phyloP scores from a whole-genome alignment of 2,888 invertebrate genomes.

The Andrena trimmerana region DNA sequence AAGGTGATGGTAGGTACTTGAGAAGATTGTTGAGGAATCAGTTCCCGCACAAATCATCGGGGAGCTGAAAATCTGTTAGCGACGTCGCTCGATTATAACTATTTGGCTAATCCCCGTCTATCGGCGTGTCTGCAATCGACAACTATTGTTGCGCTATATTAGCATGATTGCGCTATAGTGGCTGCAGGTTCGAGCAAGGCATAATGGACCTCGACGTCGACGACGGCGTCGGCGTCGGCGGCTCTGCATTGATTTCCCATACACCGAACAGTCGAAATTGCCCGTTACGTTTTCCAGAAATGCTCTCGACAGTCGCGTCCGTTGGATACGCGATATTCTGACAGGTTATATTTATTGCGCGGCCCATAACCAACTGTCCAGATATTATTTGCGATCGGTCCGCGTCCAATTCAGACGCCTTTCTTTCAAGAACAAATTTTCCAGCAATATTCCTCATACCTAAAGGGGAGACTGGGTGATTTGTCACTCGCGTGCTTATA shows the following conservation, averaged over 20 bases:
- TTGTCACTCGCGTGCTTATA: slow-evolving; percentile 15
- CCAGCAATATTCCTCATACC: neutral
- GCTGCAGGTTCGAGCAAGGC: slow-evolving; percentile 9
- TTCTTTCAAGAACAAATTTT: slow-evolving; percentile 17
- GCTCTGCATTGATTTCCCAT: slow-evolving; percentile 38
- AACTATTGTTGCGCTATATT: slow-evolving; percentile 52
- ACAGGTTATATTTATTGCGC: slow-evolving; percentile 53
- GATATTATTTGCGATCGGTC: slow-evolving; percentile 8
- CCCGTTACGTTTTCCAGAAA: slow-evolving; percentile 35
- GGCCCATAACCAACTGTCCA: slow-evolving; percentile 23
- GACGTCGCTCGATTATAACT: neutral
- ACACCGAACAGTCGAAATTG: slow-evolving; percentile 21
- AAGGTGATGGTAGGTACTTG: too few species aligned
- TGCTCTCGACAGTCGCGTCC: slow-evolving; percentile 17
- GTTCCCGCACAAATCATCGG: neutral
- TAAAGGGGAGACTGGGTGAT: neutral
- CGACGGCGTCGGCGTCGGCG: too few species aligned
- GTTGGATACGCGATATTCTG: slow-evolving; percentile 41
- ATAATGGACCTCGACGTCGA: neutral
- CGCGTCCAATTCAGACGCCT: neutral
- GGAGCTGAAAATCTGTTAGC: neutral
- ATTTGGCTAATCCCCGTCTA: slow-evolving; percentile 24
- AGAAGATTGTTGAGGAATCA: neutral
- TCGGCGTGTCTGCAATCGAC: slow-evolving; percentile 34
- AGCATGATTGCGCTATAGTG: slow-evolving; percentile 33